Conservation (phyloP, 2,113 vertebrate species). For the Leptocoma aspasia region DNA sequence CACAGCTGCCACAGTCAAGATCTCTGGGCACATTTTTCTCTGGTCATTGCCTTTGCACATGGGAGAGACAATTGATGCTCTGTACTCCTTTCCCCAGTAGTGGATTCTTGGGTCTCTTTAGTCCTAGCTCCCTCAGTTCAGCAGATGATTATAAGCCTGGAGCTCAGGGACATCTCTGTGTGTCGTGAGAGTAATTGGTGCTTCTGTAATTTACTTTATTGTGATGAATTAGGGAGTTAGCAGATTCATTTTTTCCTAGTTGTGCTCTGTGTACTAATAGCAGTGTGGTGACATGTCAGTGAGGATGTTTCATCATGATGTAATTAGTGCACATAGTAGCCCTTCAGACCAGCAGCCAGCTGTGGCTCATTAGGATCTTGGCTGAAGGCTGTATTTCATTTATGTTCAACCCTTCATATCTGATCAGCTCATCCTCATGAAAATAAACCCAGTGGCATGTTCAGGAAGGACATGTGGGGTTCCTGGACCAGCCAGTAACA, state of each 20-base stretch:
- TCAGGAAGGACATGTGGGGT: not conserved
- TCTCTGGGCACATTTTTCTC: not conserved
- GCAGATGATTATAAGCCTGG: not conserved
- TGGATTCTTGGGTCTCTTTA: not conserved
- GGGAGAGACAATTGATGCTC: not conserved
- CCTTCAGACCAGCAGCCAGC: conserved; percentile 25
- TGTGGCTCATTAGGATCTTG: conserved; percentile 31
- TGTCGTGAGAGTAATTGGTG: not conserved
- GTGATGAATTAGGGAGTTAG: not conserved
- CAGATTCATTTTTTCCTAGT: not conserved
- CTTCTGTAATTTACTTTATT: conserved; percentile 2
- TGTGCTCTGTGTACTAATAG: not conserved
- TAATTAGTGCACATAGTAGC: not conserved
- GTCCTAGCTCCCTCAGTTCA: not conserved
- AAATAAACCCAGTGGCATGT: not conserved
- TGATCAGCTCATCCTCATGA: not conserved
- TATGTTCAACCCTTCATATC: not conserved
- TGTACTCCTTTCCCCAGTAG: not conserved
- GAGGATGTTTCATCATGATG: not conserved
- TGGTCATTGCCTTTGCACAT: not conserved
- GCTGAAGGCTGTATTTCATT: conserved; percentile 10
- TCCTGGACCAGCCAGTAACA: not conserved
- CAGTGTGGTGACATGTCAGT: not conserved
- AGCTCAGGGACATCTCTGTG: not conserved
- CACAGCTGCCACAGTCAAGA: not conserved